Conservation (phyloP, 2,113 vertebrate species). For the Geococcyx californianus region DNA sequence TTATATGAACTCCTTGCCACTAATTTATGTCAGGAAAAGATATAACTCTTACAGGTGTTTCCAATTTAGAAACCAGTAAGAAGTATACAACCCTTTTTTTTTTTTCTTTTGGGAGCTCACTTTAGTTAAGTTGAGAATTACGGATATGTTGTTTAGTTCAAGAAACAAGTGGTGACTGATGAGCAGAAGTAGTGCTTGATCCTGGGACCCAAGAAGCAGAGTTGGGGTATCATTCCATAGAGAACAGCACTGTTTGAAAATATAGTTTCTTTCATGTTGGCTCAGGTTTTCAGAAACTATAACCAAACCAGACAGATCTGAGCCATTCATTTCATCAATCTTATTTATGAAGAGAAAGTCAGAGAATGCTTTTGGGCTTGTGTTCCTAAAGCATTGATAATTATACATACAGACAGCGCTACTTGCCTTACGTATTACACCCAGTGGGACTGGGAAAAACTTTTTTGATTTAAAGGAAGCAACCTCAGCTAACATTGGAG, state of each 20-base stretch:
- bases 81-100: slow-evolving; percentile 53
- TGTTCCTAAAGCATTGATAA: slow-evolving; percentile 68
- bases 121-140: slow-evolving; percentile 69
- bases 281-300: slow-evolving; percentile 66
- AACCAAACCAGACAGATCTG: slow-evolving; percentile 72
- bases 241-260: slow-evolving; percentile 61
- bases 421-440: background rate
- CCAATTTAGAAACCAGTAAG: slow-evolving; percentile 67
- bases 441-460: background rate
- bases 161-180: slow-evolving; percentile 71
- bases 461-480: slow-evolving; percentile 55
- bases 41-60: slow-evolving; percentile 74
- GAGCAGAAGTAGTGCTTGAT: slow-evolving; percentile 72
- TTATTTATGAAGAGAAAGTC: slow-evolving; percentile 69
- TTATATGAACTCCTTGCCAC: slow-evolving; percentile 38
- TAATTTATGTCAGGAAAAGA: slow-evolving; percentile 68
- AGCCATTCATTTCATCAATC: slow-evolving; percentile 57
- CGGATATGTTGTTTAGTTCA: slow-evolving; percentile 61
- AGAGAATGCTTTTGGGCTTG: slow-evolving; percentile 56
- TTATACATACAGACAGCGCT: slow-evolving; percentile 43
- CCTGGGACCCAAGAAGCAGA: slow-evolving; percentile 43
- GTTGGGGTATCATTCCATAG: slow-evolving; percentile 53
- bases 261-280: slow-evolving; percentile 66
- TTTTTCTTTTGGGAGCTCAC: slow-evolving; percentile 58
- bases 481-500: background rate